Percentiles rank a stretch among this genome's conserved stretches.
Conservation (phyloP, 2,113 vertebrate species). For the Corapipo altera region DNA sequence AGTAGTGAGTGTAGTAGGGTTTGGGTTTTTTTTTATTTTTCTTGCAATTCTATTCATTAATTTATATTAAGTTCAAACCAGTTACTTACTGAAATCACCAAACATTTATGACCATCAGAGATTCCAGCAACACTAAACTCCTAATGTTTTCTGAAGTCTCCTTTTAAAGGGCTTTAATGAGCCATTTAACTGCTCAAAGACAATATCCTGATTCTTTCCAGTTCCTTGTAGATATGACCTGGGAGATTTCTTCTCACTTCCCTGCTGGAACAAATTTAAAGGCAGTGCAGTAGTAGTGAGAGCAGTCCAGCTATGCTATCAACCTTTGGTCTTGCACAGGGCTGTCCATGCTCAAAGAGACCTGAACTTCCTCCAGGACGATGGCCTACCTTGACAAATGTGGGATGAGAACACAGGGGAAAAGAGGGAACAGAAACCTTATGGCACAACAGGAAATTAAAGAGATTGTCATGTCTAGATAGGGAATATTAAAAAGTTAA, state of each 20-base stretch:
- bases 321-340: not conserved
- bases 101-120: not conserved
- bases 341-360: not conserved
- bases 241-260: not conserved
- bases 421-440: not conserved
- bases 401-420: not conserved
- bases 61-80: not conserved
- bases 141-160: not conserved
- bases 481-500: not conserved
- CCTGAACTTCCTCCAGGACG: not conserved
- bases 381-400: not conserved
- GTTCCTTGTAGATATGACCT: not conserved
- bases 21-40: not conserved
- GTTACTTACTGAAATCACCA: not conserved
- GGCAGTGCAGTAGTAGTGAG: not conserved
- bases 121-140: not conserved
- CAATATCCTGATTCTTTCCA: not conserved
- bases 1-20: not conserved
- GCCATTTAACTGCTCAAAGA: not conserved
- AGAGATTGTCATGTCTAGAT: not conserved
- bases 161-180: not conserved
- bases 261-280: not conserved
- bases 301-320: accelerated
- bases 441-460: not conserved
- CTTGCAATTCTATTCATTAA: not conserved